Evolutionary conservation across 2,888 invertebrate genomes (phyloP), one percentile per base, ranked within the genome.

Genomic region (Margaritifera margaritifera): DNA sequence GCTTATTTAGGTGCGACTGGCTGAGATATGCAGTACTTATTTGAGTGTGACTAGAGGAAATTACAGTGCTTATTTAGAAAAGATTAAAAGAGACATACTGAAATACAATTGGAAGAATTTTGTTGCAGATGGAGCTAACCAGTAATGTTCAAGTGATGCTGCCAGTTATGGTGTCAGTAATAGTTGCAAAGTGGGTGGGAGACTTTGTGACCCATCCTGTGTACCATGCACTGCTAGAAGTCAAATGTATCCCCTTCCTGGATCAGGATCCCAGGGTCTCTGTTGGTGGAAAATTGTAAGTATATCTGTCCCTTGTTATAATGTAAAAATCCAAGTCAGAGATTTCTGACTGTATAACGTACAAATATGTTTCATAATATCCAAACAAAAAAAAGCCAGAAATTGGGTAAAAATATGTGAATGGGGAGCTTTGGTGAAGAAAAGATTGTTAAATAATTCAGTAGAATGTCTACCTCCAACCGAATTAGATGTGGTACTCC

Each of bases 141-240:
- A 91, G 90, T 83, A 90, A 91, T 80, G 88, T 91, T n/a, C 90
- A 90, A 75, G 89, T 90, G 74, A 82, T 90, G 52, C 79, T 91
- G 52, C 89, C 90, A 19, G 89, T 91, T 42, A 91, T 91, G 90
- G 87, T 90, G 55, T 86, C 90, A 18, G 89, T 91, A 19, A 90
- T 91, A 90, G 84, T 90, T 20, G 86, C 90, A 51, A 91, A 90
- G 79, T 90, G 90, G 89, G 87, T 90, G 25, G 91, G 90, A 4
- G 90, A 90, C 74, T 87, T 89, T 75, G 86, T 90, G 73, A 91
- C 90, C 2, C 91, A 90, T 80, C 90, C 90, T 11, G 80, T 90
- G 52, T 90, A 90, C 74, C 90, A 90, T 71, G 89, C 90, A 50
- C 84, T 89, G 53, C 84, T 91, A 54, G 91, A 91, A 72, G 82